phyloP scores from a whole-genome alignment of 2,113 vertebrate species.

The Ophthalmolycus amberensis region DNA sequence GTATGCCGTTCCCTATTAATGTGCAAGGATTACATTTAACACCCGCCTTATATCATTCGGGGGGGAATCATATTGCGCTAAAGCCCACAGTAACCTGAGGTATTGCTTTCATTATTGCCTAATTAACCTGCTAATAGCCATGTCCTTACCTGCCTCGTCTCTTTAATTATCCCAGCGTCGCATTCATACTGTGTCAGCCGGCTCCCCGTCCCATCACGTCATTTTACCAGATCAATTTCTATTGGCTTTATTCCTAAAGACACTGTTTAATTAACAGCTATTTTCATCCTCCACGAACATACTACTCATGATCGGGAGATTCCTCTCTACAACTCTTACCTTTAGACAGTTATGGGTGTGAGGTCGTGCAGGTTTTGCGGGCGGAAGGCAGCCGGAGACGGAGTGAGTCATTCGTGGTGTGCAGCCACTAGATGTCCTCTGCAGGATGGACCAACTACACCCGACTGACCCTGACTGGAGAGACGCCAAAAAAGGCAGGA shows the following conservation, averaged over 20 bases:
- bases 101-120: slow-evolving; percentile 86
- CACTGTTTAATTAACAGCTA: slow-evolving; percentile 63
- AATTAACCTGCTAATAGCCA: slow-evolving; percentile 92
- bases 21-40: slow-evolving; percentile 87
- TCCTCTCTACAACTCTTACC: slow-evolving; percentile 25
- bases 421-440: slow-evolving; percentile 67
- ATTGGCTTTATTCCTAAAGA: slow-evolving; percentile 66
- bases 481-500: slow-evolving; percentile 51
- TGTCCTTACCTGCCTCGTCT: slow-evolving; percentile 72
- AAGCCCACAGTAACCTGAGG: slow-evolving; percentile 84
- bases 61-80: slow-evolving; percentile 82
- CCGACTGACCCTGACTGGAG: slow-evolving; percentile 39
- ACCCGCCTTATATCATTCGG: slow-evolving; percentile 80
- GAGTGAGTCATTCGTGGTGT: slow-evolving; percentile 14
- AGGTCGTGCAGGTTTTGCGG: slow-evolving; percentile 15
- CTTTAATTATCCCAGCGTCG: slow-evolving; percentile 79
- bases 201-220: slow-evolving; percentile 59
- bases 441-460: slow-evolving; percentile 30
- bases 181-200: slow-evolving; percentile 68
- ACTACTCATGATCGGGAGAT: slow-evolving; percentile 20
- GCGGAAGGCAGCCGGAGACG: background rate
- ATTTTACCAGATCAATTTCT: slow-evolving; percentile 66
- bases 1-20: slow-evolving; percentile 82
- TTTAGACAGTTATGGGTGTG: background rate
- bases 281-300: slow-evolving; percentile 57